A percentile compares a stretch with the other conserved stretches of the same genome.
phyloP scores from a whole-genome alignment of 2,888 invertebrate genomes.

The Laothoe populi region DNA sequence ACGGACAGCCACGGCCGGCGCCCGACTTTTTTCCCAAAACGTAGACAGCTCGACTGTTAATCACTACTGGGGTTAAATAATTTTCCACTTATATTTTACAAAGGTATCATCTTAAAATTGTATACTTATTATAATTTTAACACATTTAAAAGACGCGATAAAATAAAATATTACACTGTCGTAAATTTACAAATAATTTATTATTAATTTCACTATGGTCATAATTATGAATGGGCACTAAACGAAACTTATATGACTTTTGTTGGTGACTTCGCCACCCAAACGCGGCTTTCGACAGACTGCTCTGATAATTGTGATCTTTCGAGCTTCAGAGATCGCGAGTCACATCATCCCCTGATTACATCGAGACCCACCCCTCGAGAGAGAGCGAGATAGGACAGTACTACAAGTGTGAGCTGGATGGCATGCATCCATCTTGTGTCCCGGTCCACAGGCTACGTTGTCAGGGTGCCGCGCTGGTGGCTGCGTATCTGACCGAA shows the following conservation, averaged over 20 bases:
- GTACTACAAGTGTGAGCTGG: constrained; percentile 54
- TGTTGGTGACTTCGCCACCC: constrained; percentile 74
- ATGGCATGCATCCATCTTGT: constrained; percentile 87
- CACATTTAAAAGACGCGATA: neutral
- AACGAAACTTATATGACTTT: constrained; percentile 64
- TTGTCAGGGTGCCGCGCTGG: constrained; percentile 78
- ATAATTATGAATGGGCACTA: constrained; percentile 33
- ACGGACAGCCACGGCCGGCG: constrained; percentile 85
- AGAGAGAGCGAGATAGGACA: constrained; percentile 54
- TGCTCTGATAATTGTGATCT: constrained; percentile 84
- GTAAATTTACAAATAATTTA: neutral
- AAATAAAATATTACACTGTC: neutral
- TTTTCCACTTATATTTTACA: constrained; percentile 25
- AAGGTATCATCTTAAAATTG: constrained; percentile 27
- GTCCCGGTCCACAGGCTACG: constrained; percentile 83
- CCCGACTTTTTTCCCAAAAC: constrained; percentile 87
- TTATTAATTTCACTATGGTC: constrained; percentile 3
- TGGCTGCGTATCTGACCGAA: constrained; percentile 71
- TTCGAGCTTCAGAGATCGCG: constrained; percentile 83
- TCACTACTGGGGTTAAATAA: constrained; percentile 27
- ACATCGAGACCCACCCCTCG: constrained; percentile 82
- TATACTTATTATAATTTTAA: neutral
- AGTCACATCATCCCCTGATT: constrained; percentile 85
- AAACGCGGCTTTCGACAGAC: constrained; percentile 82
- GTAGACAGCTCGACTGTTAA: constrained; percentile 75